Percentiles rank a stretch among this genome's conserved stretches.
Evolutionary conservation across 1,140 invertebrate genomes (phyloP).

Genomic region (Acyrthosiphon pisum): DNA sequence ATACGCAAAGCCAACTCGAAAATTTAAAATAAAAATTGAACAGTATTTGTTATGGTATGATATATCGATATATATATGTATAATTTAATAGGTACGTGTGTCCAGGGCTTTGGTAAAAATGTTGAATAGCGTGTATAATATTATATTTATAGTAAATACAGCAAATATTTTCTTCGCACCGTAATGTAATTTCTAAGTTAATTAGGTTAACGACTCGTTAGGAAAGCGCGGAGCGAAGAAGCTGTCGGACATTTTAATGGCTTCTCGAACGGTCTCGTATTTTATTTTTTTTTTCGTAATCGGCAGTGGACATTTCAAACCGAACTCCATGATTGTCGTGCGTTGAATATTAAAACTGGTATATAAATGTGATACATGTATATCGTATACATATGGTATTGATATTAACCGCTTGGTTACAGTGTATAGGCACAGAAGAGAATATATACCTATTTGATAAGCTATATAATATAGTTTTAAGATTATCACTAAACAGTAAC

Average conservation of each 20-base stretch:
- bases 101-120: not conserved
- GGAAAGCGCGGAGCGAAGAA: not conserved
- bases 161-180: not conserved
- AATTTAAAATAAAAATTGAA: not conserved
- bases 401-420: not conserved
- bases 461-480: not conserved
- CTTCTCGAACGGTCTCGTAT: not conserved
- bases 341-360: constrained; percentile 15
- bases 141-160: not conserved
- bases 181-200: not conserved
- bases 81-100: not conserved
- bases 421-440: not conserved
- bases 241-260: not conserved
- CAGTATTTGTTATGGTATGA: not conserved
- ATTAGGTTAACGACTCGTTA: not conserved
- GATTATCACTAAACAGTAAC: not conserved
- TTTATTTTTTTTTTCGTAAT: not conserved
- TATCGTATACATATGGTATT: not conserved
- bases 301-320: not conserved
- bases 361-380: not conserved
- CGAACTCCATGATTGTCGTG: not conserved
- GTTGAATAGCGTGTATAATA: not conserved
- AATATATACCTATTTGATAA: not conserved
- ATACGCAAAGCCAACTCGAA: not conserved
- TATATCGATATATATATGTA: no score